Evolutionary conservation across 2,888 invertebrate species (phyloP).

Genomic region (Synanthedon andrenaeformis): DNA sequence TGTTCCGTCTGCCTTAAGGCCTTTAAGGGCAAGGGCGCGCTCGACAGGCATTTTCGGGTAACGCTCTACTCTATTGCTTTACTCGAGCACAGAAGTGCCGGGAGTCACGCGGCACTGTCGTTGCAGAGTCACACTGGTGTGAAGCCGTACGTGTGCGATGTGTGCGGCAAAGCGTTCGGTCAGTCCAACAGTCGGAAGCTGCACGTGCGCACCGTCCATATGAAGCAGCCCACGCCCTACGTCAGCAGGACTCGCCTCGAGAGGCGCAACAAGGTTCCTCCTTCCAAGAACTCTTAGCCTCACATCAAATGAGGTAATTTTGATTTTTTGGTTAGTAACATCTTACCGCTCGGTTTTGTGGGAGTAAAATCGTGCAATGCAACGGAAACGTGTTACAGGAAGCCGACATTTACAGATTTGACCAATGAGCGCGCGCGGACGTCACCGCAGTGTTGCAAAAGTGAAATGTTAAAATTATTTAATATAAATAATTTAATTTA

Average conservation of each 20-base stretch:
- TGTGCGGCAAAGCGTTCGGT: constrained; percentile 47
- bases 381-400: too few relatives aligned
- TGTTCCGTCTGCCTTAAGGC: constrained; percentile 48
- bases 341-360: too few relatives aligned
- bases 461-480: too few relatives aligned
- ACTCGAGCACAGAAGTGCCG: too few relatives aligned
- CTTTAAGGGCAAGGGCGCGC: constrained; percentile 52
- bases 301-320: too few relatives aligned
- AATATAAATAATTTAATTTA: too few relatives aligned
- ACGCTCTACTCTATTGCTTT: constrained; percentile 2
- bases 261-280: constrained; percentile 11
- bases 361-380: too few relatives aligned
- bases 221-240: constrained; percentile 36
- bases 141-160: constrained; percentile 49
- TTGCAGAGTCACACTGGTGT: constrained; percentile 37
- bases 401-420: too few relatives aligned
- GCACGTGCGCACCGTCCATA: constrained; percentile 39
- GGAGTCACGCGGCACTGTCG: neutral
- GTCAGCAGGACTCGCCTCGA: constrained; percentile 24
- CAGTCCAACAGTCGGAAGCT: constrained; percentile 46
- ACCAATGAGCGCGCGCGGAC: too few relatives aligned
- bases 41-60: constrained; percentile 46
- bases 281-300: neutral
- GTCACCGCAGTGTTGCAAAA: too few relatives aligned
- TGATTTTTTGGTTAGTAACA: too few relatives aligned